Evolutionary conservation across 2,113 vertebrate genomes (phyloP), one percentile per base, ranked within the genome.

Genomic region (Phrynosoma blainvillii): DNA sequence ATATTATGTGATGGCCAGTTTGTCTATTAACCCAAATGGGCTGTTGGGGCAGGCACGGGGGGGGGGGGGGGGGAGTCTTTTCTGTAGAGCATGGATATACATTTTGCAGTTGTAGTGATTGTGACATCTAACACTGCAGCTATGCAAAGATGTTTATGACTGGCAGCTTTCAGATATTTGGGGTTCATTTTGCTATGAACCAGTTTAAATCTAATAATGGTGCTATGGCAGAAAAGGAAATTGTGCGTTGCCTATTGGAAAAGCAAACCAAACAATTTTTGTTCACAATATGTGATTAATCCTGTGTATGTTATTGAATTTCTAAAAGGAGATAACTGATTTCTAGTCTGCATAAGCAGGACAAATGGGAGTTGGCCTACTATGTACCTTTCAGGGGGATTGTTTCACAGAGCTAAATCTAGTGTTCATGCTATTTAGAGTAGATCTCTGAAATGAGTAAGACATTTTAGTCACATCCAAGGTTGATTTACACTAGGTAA

Each of bases 41-140:
- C 83, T 89, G 8, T 81, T 56, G 56, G 10, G 56, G 84, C n/a
- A n/a, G n/a, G n/a, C n/a, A n/a, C n/a, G n/a, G n/a, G n/a, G n/a
- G n/a, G n/a, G n/a, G n/a, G n/a, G n/a, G n/a, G 70, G 77, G 91
- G 87, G 92, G 89, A 87, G 86, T 82, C 79, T 91, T 89, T 92
- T 79, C 70, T 65, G 54, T n/a, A 54, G 66, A 59, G 20, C 18
- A 74, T 65, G n/a, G 83, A 20, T 86, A 79, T 1, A 82, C 86
- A 73, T n/a, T 42, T 30, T 83, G 36, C 20, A 40, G 36, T 40
- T 76, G 74, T 59, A 79, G 52, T 79, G 21, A 6, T 59, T 59
- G 30, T 18, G 56, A 54, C 47, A 47, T 7, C 47, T 65, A 90
- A 82, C 86, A 79, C 16, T 62, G 92, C 83, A 87, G 82, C 18